These are phyloP conservation scores for Nasua narica DNA, from an alignment of 2,797 vertebrate genomes.

Conservation along the genomic window DNA sequence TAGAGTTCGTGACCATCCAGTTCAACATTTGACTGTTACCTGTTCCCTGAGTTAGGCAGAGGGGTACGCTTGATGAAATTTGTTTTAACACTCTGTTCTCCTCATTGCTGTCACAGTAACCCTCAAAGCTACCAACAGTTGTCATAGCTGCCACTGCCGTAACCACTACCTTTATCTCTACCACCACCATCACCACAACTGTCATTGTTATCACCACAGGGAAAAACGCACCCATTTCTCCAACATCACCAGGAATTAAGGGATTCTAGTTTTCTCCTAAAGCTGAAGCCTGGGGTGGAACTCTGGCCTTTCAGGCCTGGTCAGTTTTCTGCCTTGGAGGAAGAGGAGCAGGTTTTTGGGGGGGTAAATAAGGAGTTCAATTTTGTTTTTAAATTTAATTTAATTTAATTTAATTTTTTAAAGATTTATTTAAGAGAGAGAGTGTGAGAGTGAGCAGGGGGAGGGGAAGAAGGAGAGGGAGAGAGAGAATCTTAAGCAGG, in stretches of 20 bases:
- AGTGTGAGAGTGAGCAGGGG: background rate
- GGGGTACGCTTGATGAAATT: background rate
- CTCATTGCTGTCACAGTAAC: background rate
- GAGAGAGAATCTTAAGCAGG: background rate
- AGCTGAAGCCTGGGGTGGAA: background rate
- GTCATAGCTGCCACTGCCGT: background rate
- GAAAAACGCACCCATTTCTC: background rate
- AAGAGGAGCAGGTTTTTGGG: background rate
- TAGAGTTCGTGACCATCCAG: background rate
- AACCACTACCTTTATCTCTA: background rate
- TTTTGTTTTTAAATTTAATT: conserved; percentile 23
- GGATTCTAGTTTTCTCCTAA: conserved; percentile 2
- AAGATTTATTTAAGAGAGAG: no score
- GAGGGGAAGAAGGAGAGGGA: background rate
- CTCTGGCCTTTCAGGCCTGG: background rate
- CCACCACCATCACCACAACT: background rate
- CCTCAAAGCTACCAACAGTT: background rate
- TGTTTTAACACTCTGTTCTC: background rate
- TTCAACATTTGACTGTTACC: background rate
- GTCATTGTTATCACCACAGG: background rate
- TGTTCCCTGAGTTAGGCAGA: background rate
- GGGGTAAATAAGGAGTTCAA: background rate
- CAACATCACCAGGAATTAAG: background rate
- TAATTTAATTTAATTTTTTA: background rate
- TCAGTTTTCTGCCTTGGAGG: background rate